A percentile compares a stretch with the other conserved stretches of the same genome.
Evolutionary conservation across 2,888 invertebrate species (phyloP).

Genomic region (Rhabditophanes sp.): DNA sequence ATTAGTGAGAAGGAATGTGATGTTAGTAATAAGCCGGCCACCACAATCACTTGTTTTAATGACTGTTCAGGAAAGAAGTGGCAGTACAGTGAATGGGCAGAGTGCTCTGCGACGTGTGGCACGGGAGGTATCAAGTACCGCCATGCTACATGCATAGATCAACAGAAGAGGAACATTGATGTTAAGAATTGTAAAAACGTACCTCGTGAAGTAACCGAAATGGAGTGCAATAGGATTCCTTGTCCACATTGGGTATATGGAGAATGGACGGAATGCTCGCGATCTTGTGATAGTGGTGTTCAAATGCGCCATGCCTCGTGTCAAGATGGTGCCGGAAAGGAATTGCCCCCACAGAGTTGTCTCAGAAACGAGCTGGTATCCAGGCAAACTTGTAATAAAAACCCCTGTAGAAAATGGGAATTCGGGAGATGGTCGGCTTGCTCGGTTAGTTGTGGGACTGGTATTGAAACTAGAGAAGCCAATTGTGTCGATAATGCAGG

Average conservation of each 20-base stretch:
- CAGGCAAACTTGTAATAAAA: slow-evolving; percentile 31
- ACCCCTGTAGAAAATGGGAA: slow-evolving; percentile 34
- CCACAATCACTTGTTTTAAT: slow-evolving; percentile 42
- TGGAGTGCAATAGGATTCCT: slow-evolving; percentile 32
- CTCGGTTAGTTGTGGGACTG: slow-evolving; percentile 40
- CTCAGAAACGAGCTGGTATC: slow-evolving; percentile 10
- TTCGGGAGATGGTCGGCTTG: slow-evolving; percentile 36
- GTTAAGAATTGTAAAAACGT: slow-evolving; percentile 20
- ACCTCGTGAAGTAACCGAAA: slow-evolving; percentile 21
- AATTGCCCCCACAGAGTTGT: slow-evolving; percentile 23
- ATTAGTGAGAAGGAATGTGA: slow-evolving; percentile 25
- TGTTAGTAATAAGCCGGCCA: slow-evolving; percentile 26
- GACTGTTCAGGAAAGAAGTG: slow-evolving; percentile 46
- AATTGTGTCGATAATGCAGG: slow-evolving; percentile 22
- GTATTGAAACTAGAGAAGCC: slow-evolving; percentile 32
- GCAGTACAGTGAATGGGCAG: slow-evolving; percentile 48
- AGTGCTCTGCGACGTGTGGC: slow-evolving; percentile 47
- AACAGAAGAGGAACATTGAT: slow-evolving; percentile 25
- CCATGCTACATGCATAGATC: slow-evolving; percentile 45
- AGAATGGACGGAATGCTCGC: slow-evolving; percentile 45
- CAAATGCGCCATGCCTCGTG: slow-evolving; percentile 46
- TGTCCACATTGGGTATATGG: slow-evolving; percentile 41
- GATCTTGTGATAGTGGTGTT: slow-evolving; percentile 46
- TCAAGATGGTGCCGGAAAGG: slow-evolving; percentile 44
- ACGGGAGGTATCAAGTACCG: slow-evolving; percentile 44